A percentile compares a stretch with the other conserved stretches of the same genome.
phyloP scores from a whole-genome alignment of 2,888 invertebrate species.

The Athrips mouffetella region DNA sequence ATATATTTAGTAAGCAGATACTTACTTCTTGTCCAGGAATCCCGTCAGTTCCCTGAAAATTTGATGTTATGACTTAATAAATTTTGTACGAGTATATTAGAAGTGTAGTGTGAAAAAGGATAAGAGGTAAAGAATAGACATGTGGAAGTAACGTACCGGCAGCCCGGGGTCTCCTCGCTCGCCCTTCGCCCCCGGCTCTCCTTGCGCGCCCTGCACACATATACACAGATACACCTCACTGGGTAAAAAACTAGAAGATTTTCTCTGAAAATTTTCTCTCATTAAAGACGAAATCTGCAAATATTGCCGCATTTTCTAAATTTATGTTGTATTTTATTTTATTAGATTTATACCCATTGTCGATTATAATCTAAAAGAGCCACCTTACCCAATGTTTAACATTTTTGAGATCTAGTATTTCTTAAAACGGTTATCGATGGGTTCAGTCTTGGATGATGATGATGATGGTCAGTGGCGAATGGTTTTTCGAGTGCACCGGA shows the following conservation, averaged over 20 bases:
- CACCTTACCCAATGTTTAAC: too few species aligned
- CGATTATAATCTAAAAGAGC: too few species aligned
- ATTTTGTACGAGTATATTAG: slow-evolving; percentile 10
- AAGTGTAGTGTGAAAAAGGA: neutral
- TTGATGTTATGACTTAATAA: slow-evolving; percentile 12
- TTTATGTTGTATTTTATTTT: too few species aligned
- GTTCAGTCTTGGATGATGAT: neutral
- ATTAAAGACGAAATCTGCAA: too few species aligned
- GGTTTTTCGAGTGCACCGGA: too few species aligned
- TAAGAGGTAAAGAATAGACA: neutral
- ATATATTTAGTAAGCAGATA: neutral
- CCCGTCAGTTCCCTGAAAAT: slow-evolving; percentile 93
- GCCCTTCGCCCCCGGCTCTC: slow-evolving; percentile 94
- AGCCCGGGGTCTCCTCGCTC: slow-evolving; percentile 95
- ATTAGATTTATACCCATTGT: too few species aligned
- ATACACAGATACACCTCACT: slow-evolving; percentile 60
- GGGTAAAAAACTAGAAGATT: too few species aligned
- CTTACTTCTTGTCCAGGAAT: slow-evolving; percentile 94
- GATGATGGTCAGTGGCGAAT: neutral
- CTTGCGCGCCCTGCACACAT: slow-evolving; percentile 89
- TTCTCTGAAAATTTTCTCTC: too few species aligned
- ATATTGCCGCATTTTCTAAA: too few species aligned
- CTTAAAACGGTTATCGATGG: too few species aligned
- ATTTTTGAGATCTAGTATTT: too few species aligned
- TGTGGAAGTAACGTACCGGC: slow-evolving; percentile 83